Evolutionary conservation across 2,113 vertebrate genomes (phyloP), one percentile per base, ranked within the genome.

Genomic region (Rhinogobius similis): DNA sequence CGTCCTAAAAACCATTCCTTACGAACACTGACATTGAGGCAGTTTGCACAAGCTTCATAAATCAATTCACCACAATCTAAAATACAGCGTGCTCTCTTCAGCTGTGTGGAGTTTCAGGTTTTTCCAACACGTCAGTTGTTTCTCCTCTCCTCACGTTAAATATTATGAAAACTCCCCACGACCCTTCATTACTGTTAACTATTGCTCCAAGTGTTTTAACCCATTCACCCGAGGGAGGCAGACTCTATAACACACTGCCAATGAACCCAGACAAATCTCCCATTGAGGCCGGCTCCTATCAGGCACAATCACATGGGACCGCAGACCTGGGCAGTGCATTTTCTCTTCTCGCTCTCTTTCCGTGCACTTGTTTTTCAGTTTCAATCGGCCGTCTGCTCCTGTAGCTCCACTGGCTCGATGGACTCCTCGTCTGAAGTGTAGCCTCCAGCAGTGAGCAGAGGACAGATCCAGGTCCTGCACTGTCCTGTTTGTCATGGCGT

Each of bases 401-500:
- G 67, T 68, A 77, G 76, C 76, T 78, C 27, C 29, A 36, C 23
- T 68, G 72, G 44, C 75, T 79, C 75, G 69, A 70, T 50, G 68
- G 76, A 59, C 72, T 78, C 32, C 62, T 70, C 81, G 61, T 64
- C 58, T 61, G 27, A 75, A 76, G 76, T 72, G 71, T 78, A 72
- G 79, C 82, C 76, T 77, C 4, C 0, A 72, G 79, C 76, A 44
- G 55, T 52, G 46, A 46, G 68, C 78, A 75, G 14, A 76, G 82
- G 59, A 72, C 73, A 72, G 73, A 73, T 55, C 38, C 56, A 50
- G 52, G 50, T 78, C 59, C 36, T 46, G 38, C 70, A 66, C 58
- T 64, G 66, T 65, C 66, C 70, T 70, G 75, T 82, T n/a, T 70
- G 76, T 81, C 82, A 55, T 86, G 71, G 62, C 55, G 74, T 73